These are phyloP conservation scores for Trissolcus basalis DNA, from an alignment of 1,140 invertebrate genomes.

Conservation along the genomic window DNA sequence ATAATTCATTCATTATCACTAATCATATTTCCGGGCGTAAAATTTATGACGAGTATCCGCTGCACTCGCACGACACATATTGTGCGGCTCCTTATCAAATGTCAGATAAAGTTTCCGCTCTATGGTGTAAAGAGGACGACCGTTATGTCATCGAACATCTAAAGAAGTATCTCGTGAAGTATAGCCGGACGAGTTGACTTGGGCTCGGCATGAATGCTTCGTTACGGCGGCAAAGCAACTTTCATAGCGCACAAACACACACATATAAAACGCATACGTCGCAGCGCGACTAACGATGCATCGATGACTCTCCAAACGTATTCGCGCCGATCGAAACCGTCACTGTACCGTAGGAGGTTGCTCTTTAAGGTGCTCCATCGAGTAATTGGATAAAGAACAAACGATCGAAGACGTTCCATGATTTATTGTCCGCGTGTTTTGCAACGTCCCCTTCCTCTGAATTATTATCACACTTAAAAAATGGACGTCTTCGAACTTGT, in stretches of 20 bases:
- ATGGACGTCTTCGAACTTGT: slow-evolving; percentile 31
- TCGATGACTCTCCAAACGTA: slow-evolving; percentile 53
- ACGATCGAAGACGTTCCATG: slow-evolving; percentile 53
- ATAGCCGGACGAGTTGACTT: slow-evolving; percentile 48
- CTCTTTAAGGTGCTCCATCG: slow-evolving; percentile 53
- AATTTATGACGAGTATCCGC: slow-evolving; percentile 53
- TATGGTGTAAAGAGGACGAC: slow-evolving; percentile 54
- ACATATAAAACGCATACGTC: slow-evolving; percentile 43
- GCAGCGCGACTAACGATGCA: slow-evolving; percentile 50
- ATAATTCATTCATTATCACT: slow-evolving; percentile 54
- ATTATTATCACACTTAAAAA: slow-evolving; percentile 47
- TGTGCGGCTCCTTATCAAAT: slow-evolving; percentile 54
- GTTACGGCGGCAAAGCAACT: slow-evolving; percentile 50
- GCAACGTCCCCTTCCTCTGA: slow-evolving; percentile 34
- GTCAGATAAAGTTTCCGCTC: slow-evolving; percentile 59
- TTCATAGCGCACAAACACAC: slow-evolving; percentile 52
- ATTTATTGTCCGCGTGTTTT: slow-evolving; percentile 48
- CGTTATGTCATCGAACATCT: slow-evolving; percentile 56
- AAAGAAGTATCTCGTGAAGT: slow-evolving; percentile 53
- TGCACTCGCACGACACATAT: slow-evolving; percentile 51
- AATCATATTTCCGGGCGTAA: slow-evolving; percentile 48
- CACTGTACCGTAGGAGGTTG: slow-evolving; percentile 55
- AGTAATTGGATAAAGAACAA: slow-evolving; percentile 58
- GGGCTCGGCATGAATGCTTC: slow-evolving; percentile 53
- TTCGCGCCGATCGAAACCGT: slow-evolving; percentile 47